Percentiles rank a stretch among this genome's conserved stretches.
These are phyloP conservation scores for Lepus timidus DNA, from an alignment of 2,113 vertebrate genomes.

Conservation along the genomic window DNA sequence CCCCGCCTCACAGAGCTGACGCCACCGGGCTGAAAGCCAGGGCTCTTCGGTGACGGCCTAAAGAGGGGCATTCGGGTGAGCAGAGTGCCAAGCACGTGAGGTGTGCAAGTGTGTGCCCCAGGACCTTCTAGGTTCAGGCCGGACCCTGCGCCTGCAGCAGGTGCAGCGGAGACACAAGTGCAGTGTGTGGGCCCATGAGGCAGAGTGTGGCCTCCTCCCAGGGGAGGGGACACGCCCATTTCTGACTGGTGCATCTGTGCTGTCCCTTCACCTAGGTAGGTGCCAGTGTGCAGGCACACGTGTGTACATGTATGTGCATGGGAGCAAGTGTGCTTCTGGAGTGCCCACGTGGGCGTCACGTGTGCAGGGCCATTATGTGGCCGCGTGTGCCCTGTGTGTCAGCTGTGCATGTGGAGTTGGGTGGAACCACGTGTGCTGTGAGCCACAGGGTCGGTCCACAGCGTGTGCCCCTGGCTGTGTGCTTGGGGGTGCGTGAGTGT, in stretches of 20 bases:
- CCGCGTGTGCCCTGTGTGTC: neutral
- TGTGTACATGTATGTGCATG: neutral
- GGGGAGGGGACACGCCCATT: neutral
- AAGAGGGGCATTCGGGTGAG: neutral
- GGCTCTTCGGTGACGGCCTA: neutral
- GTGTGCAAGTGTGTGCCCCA: neutral
- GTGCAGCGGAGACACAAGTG: neutral
- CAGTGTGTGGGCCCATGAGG: neutral
- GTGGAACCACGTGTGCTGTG: slow-evolving; percentile 15
- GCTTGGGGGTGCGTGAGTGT: slow-evolving; percentile 46
- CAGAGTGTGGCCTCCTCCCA: neutral
- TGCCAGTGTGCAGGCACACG: neutral
- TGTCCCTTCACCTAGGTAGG: neutral
- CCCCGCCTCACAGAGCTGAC: neutral
- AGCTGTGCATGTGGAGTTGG: neutral
- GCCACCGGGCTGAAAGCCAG: accelerated
- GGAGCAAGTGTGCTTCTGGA: neutral
- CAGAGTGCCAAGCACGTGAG: neutral
- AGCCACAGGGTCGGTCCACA: neutral
- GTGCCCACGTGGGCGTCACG: neutral
- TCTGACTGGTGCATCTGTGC: neutral
- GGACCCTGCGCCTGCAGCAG: neutral
- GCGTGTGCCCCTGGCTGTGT: slow-evolving; percentile 54
- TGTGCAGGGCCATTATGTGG: neutral
- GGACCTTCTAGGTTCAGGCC: neutral